Conservation (phyloP, 2,888 invertebrate species). For the Heteropelma amictum region DNA sequence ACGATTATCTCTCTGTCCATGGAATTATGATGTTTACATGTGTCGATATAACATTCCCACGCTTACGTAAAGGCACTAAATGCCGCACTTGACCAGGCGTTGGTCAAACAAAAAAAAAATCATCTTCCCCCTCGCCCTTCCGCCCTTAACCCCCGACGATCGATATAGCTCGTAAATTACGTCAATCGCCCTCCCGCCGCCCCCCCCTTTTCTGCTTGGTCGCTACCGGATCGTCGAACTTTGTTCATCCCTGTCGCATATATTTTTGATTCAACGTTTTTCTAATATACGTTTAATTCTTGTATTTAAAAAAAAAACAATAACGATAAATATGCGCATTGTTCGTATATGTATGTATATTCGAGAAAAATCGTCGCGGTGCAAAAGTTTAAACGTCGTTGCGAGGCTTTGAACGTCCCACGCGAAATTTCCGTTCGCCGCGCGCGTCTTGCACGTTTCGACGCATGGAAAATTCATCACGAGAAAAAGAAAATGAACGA, state of each 20-base stretch:
- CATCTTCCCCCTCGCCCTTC: conserved; percentile 33
- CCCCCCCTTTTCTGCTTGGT: conserved; percentile 11
- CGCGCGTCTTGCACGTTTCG: no score
- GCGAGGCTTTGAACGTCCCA: background rate
- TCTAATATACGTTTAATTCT: background rate
- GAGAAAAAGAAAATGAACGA: no score
- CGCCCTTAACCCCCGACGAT: conserved; percentile 44
- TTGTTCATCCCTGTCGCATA: conserved; percentile 37
- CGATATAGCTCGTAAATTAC: conserved; percentile 51
- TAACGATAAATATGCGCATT: no score
- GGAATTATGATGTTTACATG: conserved; percentile 74
- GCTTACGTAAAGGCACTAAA: conserved; percentile 78
- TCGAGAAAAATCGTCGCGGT: no score
- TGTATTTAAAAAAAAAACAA: conserved; percentile 8
- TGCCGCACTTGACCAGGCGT: conserved; percentile 76
- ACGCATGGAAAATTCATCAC: no score
- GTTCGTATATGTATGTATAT: no score
- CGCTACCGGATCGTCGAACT: conserved; percentile 20
- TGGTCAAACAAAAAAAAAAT: conserved; percentile 66
- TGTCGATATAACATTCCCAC: conserved; percentile 78
- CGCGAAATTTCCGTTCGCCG: background rate
- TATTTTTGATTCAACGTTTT: conserved; percentile 30
- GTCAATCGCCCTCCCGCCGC: conserved; percentile 7
- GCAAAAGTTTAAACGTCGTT: background rate
- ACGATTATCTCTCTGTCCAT: conserved; percentile 70